Conservation (phyloP, 2,888 invertebrate species). For the Xestobium rufovillosum region DNA sequence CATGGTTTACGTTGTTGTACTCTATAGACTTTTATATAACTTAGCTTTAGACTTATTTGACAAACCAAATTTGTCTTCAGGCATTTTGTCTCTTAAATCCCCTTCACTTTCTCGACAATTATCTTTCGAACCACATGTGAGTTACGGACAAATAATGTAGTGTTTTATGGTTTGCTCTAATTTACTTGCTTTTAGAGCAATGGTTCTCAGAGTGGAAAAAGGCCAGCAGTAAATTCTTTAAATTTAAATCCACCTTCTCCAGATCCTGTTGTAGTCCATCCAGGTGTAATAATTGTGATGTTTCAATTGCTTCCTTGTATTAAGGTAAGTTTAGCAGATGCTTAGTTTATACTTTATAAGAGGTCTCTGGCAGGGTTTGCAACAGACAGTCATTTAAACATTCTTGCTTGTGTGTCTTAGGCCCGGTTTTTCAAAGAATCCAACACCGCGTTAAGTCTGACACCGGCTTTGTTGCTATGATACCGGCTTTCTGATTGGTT, state of each 20-base stretch:
- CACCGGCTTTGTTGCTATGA: too few relatives aligned
- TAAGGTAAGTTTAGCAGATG: constrained; percentile 38
- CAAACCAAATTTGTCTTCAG: constrained; percentile 64
- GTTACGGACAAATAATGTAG: constrained; percentile 15
- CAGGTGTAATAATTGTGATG: constrained; percentile 91
- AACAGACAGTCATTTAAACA: too few relatives aligned
- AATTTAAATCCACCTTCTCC: constrained; percentile 65
- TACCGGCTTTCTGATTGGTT: too few relatives aligned
- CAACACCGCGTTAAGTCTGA: too few relatives aligned
- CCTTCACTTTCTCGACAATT: constrained; percentile 57
- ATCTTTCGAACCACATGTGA: constrained; percentile 51
- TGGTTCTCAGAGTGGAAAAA: constrained; percentile 39
- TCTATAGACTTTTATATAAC: constrained; percentile 86
- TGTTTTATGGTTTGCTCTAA: background rate
- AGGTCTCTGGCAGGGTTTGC: too few relatives aligned
- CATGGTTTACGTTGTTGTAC: constrained; percentile 74
- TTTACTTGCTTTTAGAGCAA: constrained; percentile 12
- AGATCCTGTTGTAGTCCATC: constrained; percentile 89
- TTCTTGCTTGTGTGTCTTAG: too few relatives aligned
- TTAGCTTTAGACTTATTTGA: constrained; percentile 94
- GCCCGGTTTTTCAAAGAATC: too few relatives aligned
- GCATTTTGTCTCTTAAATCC: constrained; percentile 58
- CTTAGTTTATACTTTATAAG: too few relatives aligned
- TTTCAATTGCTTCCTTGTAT: constrained; percentile 86
- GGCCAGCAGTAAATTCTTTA: constrained; percentile 61